These are phyloP conservation scores for Chionomys nivalis DNA, from an alignment of 2,113 vertebrate species.

Conservation along the genomic window DNA sequence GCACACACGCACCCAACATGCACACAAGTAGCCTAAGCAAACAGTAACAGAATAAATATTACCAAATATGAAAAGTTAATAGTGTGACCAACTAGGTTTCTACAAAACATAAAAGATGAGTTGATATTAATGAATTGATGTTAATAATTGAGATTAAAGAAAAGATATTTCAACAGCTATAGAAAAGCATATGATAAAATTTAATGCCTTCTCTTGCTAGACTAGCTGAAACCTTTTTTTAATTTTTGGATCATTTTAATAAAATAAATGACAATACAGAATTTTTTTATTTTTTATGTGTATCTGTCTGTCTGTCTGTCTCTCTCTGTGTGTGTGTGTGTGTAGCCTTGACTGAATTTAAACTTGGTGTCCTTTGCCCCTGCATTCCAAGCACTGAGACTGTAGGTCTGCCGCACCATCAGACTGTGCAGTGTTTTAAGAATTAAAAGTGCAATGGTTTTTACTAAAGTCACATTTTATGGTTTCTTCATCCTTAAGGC, in stretches of 20 bases:
- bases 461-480: background rate
- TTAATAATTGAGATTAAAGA: background rate
- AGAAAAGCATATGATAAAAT: background rate
- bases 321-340: background rate
- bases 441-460: background rate
- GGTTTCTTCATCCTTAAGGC: background rate
- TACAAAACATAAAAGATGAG: background rate
- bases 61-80: background rate
- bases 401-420: background rate
- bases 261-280: background rate
- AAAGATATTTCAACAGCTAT: background rate
- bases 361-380: background rate
- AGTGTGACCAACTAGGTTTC: background rate
- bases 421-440: slow-evolving; percentile 60
- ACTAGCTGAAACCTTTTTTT: background rate
- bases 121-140: background rate
- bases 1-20: background rate
- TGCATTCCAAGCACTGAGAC: background rate
- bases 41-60: background rate
- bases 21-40: background rate
- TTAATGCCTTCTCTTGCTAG: background rate
- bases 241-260: background rate
- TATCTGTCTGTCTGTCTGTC: background rate
- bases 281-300: background rate
- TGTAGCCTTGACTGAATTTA: background rate